Conservation (phyloP, 2,888 invertebrate genomes). For the Macaria notata region DNA sequence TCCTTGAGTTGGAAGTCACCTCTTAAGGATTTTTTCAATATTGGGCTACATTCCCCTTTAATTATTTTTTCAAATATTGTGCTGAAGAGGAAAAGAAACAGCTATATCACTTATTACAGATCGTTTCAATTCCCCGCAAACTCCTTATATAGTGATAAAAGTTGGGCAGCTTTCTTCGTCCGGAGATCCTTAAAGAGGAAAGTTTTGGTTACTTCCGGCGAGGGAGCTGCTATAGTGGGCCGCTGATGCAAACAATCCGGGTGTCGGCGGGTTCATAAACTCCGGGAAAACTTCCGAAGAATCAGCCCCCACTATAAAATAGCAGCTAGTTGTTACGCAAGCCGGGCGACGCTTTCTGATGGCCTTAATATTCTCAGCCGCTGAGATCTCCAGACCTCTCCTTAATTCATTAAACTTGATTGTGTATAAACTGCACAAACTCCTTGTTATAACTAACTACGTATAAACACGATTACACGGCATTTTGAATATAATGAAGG, state of each 20-base stretch:
- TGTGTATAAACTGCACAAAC: constrained; percentile 1
- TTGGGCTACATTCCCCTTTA: too few relatives aligned
- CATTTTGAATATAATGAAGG: constrained; percentile 21
- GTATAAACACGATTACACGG: constrained; percentile 10
- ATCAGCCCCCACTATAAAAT: constrained; percentile 44
- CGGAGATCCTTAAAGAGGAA: constrained; percentile 53
- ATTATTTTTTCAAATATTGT: too few relatives aligned
- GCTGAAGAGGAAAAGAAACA: not conserved
- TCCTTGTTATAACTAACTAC: constrained; percentile 12
- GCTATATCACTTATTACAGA: constrained; percentile 20
- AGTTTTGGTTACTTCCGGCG: constrained; percentile 57
- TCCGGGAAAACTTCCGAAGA: constrained; percentile 52
- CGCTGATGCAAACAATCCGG: constrained; percentile 59
- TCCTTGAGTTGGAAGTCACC: too few relatives aligned
- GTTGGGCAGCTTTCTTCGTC: constrained; percentile 45
- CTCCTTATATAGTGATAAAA: constrained; percentile 51
- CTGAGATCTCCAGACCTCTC: constrained; percentile 16
- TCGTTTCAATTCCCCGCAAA: constrained; percentile 14
- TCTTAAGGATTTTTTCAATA: too few relatives aligned
- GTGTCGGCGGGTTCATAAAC: constrained; percentile 58
- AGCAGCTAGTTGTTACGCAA: constrained; percentile 39
- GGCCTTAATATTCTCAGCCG: constrained; percentile 18
- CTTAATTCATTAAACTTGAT: constrained; percentile 16
- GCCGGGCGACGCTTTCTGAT: constrained; percentile 13
- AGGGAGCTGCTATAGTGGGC: constrained; percentile 38